phyloP scores from a whole-genome alignment of 2,797 vertebrate species.

The Thripadectes ignobilis region DNA sequence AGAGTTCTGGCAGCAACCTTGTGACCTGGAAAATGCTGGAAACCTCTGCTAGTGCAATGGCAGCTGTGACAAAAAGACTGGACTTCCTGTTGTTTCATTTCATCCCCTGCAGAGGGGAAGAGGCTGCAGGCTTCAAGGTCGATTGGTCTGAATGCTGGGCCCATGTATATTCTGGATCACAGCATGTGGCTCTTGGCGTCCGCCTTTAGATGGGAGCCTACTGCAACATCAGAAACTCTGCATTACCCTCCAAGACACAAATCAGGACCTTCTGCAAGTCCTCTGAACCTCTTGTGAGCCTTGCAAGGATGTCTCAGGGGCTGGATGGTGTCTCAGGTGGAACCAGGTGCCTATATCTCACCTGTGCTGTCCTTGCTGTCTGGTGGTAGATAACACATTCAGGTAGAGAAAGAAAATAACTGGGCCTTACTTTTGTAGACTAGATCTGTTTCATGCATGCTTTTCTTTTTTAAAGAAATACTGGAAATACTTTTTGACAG shows the following conservation, averaged over 20 bases:
- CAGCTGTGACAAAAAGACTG: not conserved
- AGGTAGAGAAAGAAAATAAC: not conserved
- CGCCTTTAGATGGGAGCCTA: not conserved
- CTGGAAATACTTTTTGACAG: not conserved
- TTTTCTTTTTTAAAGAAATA: not conserved
- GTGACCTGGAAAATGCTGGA: not conserved
- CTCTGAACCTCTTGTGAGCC: not conserved
- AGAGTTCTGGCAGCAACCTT: not conserved
- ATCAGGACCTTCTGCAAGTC: not conserved
- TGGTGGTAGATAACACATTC: not conserved
- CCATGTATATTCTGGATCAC: not conserved
- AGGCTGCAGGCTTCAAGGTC: not conserved
- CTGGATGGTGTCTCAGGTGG: not conserved
- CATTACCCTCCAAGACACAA: not conserved
- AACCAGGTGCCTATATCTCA: not conserved
- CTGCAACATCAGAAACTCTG: not conserved
- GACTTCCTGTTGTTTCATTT: not conserved
- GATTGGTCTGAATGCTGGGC: not conserved
- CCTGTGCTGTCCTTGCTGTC: not conserved
- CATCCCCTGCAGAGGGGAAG: not conserved
- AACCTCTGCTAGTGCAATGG: not conserved
- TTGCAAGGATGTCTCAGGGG: not conserved
- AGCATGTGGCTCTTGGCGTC: not conserved
- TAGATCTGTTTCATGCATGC: not conserved
- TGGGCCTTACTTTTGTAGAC: not conserved